These are phyloP conservation scores for Diploscapter pachys DNA, from an alignment of 1,140 invertebrate genomes.

Conservation along the genomic window DNA sequence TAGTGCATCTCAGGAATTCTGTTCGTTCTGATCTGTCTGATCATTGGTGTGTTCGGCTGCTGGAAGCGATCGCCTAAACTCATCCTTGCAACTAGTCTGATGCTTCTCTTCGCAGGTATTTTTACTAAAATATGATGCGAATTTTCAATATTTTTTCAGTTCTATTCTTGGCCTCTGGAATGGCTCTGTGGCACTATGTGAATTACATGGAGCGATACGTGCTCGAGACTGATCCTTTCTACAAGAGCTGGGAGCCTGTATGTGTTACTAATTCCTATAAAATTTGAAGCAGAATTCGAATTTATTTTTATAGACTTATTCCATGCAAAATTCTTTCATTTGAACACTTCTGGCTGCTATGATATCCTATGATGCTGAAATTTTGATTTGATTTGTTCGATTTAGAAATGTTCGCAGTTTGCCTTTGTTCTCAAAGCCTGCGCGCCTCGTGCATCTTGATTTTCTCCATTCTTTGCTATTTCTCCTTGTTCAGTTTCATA, in stretches of 20 bases:
- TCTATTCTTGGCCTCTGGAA: conserved; percentile 15
- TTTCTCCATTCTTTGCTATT: too few relatives aligned
- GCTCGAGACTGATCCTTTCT: conserved; percentile 24
- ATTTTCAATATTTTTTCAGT: conserved; percentile 15
- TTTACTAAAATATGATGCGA: neutral
- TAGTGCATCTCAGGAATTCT: conserved; percentile 23
- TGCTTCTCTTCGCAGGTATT: conserved; percentile 22
- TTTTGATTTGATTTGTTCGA: too few relatives aligned
- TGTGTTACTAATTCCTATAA: neutral
- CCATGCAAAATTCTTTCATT: too few relatives aligned
- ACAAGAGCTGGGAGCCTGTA: conserved; percentile 33
- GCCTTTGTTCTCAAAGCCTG: too few relatives aligned
- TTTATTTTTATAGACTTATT: neutral
- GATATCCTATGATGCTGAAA: too few relatives aligned
- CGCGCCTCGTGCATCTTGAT: too few relatives aligned
- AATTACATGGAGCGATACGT: conserved; percentile 19
- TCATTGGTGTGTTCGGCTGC: conserved; percentile 18
- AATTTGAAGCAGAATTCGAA: neutral
- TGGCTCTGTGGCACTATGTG: conserved; percentile 22
- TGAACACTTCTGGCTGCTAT: too few relatives aligned
- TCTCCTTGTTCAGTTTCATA: too few relatives aligned
- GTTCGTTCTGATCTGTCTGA: conserved; percentile 25
- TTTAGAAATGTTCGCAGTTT: too few relatives aligned
- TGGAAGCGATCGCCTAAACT: conserved; percentile 24
- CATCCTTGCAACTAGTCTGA: conserved; percentile 8